Evolutionary conservation across 2,888 invertebrate species (phyloP).

Genomic region (Sylvicola fuscatus): DNA sequence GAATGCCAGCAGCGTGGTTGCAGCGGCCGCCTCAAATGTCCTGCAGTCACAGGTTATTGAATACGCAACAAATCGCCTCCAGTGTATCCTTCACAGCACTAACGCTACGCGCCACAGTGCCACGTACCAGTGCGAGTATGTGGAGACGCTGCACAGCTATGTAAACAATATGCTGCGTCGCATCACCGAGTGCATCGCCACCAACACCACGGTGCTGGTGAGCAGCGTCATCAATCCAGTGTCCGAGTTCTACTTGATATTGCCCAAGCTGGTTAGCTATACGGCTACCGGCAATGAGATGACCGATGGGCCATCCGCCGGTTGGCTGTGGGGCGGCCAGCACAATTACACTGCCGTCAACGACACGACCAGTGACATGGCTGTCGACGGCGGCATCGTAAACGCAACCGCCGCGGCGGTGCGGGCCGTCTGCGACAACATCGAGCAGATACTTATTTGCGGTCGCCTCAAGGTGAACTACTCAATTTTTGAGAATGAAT

Average conservation of each 20-base stretch:
- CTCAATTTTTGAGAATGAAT: neutral
- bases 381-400: neutral
- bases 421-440: conserved; percentile 3
- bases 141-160: conserved; percentile 12
- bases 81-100: neutral
- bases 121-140: conserved; percentile 8
- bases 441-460: neutral
- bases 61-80: neutral
- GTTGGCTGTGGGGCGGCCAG: neutral
- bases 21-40: neutral
- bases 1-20: neutral
- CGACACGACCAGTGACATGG: neutral
- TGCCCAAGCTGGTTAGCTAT: conserved; percentile 11
- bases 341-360: neutral
- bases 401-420: conserved; percentile 2
- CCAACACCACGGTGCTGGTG: conserved; percentile 15
- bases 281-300: neutral
- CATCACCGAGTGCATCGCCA: conserved; percentile 12
- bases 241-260: conserved; percentile 18
- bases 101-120: neutral
- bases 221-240: conserved; percentile 15
- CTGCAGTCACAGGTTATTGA: neutral
- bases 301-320: neutral
- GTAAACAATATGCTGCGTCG: neutral
- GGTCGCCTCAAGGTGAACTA: neutral